Conservation (phyloP, 1,140 invertebrate genomes). For the Holcopasites calliopsidis region DNA sequence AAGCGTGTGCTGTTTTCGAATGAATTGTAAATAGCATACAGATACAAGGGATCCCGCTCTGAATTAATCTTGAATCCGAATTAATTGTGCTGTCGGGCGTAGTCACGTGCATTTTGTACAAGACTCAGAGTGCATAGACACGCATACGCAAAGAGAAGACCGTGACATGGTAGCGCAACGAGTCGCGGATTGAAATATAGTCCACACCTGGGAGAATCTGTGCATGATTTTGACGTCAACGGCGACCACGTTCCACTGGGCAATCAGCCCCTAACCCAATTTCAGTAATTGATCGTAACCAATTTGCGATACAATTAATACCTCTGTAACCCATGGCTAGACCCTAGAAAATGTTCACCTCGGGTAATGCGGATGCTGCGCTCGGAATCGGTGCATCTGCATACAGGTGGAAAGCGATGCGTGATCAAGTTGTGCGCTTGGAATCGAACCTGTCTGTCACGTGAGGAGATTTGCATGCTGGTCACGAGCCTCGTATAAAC, state of each 20-base stretch:
- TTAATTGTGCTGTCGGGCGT: no score
- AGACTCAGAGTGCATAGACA: background rate
- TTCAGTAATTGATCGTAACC: conserved; percentile 64
- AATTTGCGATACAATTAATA: conserved; percentile 40
- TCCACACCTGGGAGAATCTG: conserved; percentile 13
- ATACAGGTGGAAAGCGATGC: conserved; percentile 6
- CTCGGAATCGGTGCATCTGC: conserved; percentile 18
- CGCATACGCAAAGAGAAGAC: background rate
- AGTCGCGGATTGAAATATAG: conserved; percentile 31
- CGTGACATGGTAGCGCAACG: background rate
- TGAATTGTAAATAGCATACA: no score
- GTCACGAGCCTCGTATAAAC: conserved; percentile 64
- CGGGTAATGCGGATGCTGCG: conserved; percentile 5
- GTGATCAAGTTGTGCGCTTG: no score
- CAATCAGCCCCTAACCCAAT: conserved; percentile 67
- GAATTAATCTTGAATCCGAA: no score
- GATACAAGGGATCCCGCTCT: no score
- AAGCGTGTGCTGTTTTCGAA: no score
- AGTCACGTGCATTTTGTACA: background rate
- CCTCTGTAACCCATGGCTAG: no score
- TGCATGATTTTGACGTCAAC: conserved; percentile 61
- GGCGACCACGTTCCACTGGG: conserved; percentile 68
- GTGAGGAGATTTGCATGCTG: conserved; percentile 52
- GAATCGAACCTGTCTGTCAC: conserved; percentile 10
- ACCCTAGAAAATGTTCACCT: no score